Base-by-base conservation (phyloP, 2,888 invertebrate genomes). In the Latrodectus elegans region DNA sequence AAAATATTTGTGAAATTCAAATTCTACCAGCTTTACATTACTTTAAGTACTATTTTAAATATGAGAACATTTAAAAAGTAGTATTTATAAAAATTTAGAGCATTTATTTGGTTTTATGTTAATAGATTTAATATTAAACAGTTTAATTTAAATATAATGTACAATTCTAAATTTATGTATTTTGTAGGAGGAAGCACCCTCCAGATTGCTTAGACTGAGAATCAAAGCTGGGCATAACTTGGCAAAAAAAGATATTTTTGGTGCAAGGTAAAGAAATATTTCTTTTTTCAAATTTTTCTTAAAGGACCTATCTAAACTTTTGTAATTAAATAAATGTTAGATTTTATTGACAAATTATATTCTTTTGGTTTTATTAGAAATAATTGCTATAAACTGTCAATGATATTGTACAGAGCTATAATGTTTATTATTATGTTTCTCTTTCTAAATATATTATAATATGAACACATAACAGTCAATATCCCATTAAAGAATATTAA, bases 161-260 rank as follows among this genome's bases (percentile, higher is more conserved):
- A 38, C 38, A 22, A 22, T 22, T 38, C 4, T 38, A 38, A 38
- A 38, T 38, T 38, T 38, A 38, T 64, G 55, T 38, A 51, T 65
- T 17, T 78, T 79, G 38, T 38, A 89, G 90, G 84, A 85, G 79
- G 88, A 81, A 74, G 77, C 79, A 68, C 89, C 88, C 53, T 15
- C 82, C 70, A 82, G 89, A 72, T 94, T 96, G 92, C 94, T 98
- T 92, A 95, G 97, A 91, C 94, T 98, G 92, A 95, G 95, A 93
- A 95, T 98, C 89, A 94, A 97, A 90, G 95, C 96, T 90, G 98
- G 97, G 55, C 95, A 96, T 92, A 96, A 97, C 91, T 94, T 99
- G 91, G 99, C 99, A 84, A 98, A 98, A 93, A 99, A 99, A 93
- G 99, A 99, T 93, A 98, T 99, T 91, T 99, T 99, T 94, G 99